Evolutionary conservation across 2,113 vertebrate genomes (phyloP).

Genomic region (Odocoileus virginianus): DNA sequence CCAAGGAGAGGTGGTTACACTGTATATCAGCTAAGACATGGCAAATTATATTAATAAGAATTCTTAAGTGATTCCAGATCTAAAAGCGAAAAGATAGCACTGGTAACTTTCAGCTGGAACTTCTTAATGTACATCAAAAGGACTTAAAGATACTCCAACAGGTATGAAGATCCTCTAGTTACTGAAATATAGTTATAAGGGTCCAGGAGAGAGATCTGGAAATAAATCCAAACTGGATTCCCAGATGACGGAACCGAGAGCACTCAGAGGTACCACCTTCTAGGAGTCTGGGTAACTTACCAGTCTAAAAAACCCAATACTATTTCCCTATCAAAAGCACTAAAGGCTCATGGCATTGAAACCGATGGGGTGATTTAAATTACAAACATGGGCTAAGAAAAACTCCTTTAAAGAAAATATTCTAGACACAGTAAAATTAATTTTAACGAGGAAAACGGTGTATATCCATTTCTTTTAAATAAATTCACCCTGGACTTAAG

Average conservation of each 20-base stretch:
- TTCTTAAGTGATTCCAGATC: not conserved
- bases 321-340: not conserved
- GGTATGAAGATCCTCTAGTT: not conserved
- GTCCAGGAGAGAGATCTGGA: not conserved
- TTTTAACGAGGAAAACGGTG: slow-evolving; percentile 8
- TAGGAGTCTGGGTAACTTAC: not conserved
- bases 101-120: not conserved
- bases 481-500: slow-evolving; percentile 12
- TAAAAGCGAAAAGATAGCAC: not conserved
- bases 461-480: slow-evolving; percentile 23
- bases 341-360: not conserved
- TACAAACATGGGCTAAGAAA: not conserved
- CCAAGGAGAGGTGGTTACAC: not conserved
- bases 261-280: not conserved
- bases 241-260: not conserved
- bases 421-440: slow-evolving; percentile 11
- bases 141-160: not conserved
- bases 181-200: not conserved
- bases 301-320: not conserved
- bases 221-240: not conserved
- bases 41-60: not conserved
- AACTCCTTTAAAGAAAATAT: slow-evolving; percentile 28
- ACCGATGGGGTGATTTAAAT: not conserved
- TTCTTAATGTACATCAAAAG: not conserved
- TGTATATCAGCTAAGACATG: not conserved